Base-by-base conservation (phyloP, 2,797 vertebrate genomes). In the Lepus oiostolus region DNA sequence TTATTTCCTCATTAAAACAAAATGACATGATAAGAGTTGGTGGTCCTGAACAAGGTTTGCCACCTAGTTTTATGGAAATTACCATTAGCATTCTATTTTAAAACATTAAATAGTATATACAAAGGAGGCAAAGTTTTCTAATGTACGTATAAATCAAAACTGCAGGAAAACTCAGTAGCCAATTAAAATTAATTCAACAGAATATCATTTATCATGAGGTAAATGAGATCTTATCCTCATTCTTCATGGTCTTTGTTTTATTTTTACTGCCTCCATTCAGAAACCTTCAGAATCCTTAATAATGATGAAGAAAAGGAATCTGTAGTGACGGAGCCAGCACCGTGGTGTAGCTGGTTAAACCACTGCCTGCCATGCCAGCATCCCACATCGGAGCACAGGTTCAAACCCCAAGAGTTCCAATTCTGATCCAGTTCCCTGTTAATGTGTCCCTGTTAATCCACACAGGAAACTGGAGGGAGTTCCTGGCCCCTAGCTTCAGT, bases 1-100 rank as follows among this genome's bases (percentile, higher is more conserved):
- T 52, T 71, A 85, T 88, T 86, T 92, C 65, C 77, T 93, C 65
- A 94, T 80, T 90, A 75, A 96, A 94, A 90, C 85, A 86, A 92
- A 96, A 28, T 93, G 42, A 6, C 9, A 74, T 35, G 80, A 60
- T 93, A 85, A 54, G 24, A 70, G 52, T 85, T 94, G 67, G 85
- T 80, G 90, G 85, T 94, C 10, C 70, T 86, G 22, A 90, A 82
- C 24, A 91, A 93, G 70, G 54, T 22, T 90, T 94, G 47, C 21
- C 54, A 96, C 21, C 22, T n/a, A 90, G 21, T 3, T 71, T 88
- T 90, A 65, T 75, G n/a, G 52, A 85, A 95, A 94, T 92, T 76
- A 82, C 28, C 62, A 68, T 8, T 84, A 70, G 32, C 5, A 72
- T 83, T 85, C 71, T 91, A 72, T 81, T 96, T 95, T 85, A 30